Evolutionary conservation across 2,797 vertebrate species (phyloP).

Genomic region (Sphaeramia orbicularis): DNA sequence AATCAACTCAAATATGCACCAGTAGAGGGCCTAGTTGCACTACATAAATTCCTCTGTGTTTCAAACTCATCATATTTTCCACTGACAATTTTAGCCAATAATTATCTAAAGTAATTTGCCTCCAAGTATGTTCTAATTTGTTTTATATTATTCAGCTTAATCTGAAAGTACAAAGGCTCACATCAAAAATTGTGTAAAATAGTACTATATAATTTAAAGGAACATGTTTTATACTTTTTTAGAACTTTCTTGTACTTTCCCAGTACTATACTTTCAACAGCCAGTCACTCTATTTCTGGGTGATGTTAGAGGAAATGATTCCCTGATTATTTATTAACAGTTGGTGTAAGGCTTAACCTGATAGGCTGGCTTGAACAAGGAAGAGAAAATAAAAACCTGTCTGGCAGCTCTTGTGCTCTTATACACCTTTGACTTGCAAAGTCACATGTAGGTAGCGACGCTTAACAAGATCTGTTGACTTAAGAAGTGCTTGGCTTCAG

Average conservation of each 20-base stretch:
- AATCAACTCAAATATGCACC: too few species aligned
- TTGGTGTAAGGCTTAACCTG: background rate
- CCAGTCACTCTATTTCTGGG: fast-evolving
- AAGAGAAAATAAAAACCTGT: constrained; percentile 55
- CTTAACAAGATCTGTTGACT: background rate
- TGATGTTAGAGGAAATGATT: too few species aligned
- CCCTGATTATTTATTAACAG: constrained; percentile 1
- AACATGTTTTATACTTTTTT: background rate
- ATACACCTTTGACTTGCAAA: constrained; percentile 46
- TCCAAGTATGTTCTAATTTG: background rate
- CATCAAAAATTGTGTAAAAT: background rate
- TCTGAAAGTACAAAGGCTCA: constrained; percentile 1
- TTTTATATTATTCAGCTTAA: background rate
- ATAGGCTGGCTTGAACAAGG: constrained; percentile 33
- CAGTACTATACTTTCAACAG: background rate
- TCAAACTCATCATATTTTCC: background rate
- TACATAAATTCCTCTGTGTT: background rate
- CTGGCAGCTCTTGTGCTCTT: constrained; percentile 10
- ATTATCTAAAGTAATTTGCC: background rate
- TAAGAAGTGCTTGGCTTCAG: background rate
- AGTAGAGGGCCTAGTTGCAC: constrained; percentile 51
- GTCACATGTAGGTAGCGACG: constrained; percentile 3
- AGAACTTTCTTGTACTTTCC: background rate
- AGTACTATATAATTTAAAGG: background rate
- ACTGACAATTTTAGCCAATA: background rate